Evolutionary conservation across 1,140 invertebrate species (phyloP).

Genomic region (Drosophila jambulina): DNA sequence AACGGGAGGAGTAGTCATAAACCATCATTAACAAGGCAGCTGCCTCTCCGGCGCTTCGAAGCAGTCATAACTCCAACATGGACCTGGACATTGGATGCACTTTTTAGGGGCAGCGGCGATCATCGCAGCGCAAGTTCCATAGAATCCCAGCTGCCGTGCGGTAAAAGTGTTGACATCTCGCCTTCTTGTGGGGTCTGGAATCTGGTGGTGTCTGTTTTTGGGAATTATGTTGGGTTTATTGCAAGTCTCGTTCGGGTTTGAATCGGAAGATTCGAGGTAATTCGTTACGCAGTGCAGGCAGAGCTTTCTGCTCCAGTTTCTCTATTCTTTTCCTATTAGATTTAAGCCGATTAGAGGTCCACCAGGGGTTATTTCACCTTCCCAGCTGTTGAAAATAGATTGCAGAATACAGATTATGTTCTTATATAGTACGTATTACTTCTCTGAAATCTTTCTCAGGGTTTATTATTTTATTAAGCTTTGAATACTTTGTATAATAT

Average conservation of each 20-base stretch:
- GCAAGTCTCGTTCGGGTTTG: constrained; percentile 35
- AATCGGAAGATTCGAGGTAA: constrained; percentile 7
- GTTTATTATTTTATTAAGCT: not conserved
- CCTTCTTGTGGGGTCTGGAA: constrained; percentile 67
- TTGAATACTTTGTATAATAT: not conserved
- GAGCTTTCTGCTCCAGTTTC: constrained; percentile 58
- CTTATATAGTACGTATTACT: too few species aligned
- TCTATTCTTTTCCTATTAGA: constrained; percentile 11
- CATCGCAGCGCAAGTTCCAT: constrained; percentile 54
- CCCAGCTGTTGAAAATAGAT: not conserved
- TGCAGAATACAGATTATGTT: not conserved
- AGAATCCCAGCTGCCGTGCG: constrained; percentile 61
- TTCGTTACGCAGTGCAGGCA: constrained; percentile 26
- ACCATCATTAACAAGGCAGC: constrained; percentile 72
- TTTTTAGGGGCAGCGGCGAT: constrained; percentile 52
- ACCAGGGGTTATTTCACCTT: not conserved
- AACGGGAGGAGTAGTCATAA: constrained; percentile 56
- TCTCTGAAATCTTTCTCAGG: too few species aligned
- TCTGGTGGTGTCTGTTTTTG: constrained; percentile 37
- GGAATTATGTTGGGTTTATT: constrained; percentile 71
- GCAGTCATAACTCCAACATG: constrained; percentile 19
- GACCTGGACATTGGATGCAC: constrained; percentile 31
- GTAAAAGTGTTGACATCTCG: constrained; percentile 69
- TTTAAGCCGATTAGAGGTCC: constrained; percentile 60
- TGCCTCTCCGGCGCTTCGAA: constrained; percentile 37